Evolutionary conservation across 2,888 invertebrate genomes (phyloP).

Genomic region (Drosophila suboccidentalis): DNA sequence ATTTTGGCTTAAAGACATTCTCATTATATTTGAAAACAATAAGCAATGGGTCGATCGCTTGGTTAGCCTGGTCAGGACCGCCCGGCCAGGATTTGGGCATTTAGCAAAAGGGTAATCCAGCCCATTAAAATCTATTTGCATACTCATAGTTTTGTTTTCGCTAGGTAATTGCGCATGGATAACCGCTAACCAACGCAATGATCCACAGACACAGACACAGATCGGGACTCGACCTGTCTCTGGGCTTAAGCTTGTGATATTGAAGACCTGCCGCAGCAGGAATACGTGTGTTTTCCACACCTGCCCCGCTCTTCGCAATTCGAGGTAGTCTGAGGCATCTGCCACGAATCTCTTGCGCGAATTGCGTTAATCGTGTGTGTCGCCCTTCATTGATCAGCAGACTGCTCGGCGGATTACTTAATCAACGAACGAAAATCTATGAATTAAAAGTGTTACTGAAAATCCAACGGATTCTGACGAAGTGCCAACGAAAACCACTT

Average conservation of each 20-base stretch:
- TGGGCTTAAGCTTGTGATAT: conserved; percentile 45
- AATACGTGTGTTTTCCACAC: conserved; percentile 11
- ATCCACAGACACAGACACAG: conserved; percentile 42
- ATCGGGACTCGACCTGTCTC: conserved; percentile 7
- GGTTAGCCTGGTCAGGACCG: conserved; percentile 1
- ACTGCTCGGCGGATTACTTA: conserved; percentile 67
- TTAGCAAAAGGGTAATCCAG: conserved; percentile 82
- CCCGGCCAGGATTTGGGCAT: conserved; percentile 69
- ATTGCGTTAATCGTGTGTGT: conserved; percentile 71
- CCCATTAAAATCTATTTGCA: conserved; percentile 84
- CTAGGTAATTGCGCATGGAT: conserved; percentile 83
- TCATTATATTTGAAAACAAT: conserved; percentile 82
- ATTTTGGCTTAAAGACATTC: conserved; percentile 84
- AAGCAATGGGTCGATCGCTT: conserved; percentile 31
- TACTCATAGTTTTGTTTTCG: conserved; percentile 81
- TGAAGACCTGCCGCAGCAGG: conserved; percentile 43
- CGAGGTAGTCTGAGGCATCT: conserved; percentile 9
- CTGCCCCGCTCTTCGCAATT: conserved; percentile 4
- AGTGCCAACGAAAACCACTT: conserved; percentile 39
- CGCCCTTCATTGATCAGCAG: conserved; percentile 63
- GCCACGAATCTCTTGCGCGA: conserved; percentile 69
- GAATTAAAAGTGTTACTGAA: conserved; percentile 71
- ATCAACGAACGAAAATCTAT: conserved; percentile 71
- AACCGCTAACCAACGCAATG: conserved; percentile 79
- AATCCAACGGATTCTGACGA: conserved; percentile 60